A percentile compares a stretch with the other conserved stretches of the same genome.
Conservation (phyloP, 2,888 invertebrate species). For the Ptychoptera contaminata region DNA sequence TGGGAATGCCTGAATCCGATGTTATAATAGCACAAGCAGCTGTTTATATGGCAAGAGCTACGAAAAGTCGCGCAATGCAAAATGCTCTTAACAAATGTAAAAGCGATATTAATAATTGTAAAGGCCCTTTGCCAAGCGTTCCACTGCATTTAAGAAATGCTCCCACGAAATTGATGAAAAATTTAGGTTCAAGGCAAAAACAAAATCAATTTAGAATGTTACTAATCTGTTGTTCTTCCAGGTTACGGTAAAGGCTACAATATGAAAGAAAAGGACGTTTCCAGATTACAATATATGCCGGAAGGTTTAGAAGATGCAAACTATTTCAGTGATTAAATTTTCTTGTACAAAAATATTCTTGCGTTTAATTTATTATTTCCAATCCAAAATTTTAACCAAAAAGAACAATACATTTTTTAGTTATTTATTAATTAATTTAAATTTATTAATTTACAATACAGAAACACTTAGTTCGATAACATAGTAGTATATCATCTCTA, state of each 20-base stretch:
- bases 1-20: conserved; percentile 72
- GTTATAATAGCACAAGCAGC: conserved; percentile 62
- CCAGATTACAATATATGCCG: conserved; percentile 48
- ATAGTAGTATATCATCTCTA: too few species aligned
- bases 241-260: conserved; percentile 51
- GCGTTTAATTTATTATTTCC: too few species aligned
- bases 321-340: conserved; percentile 33
- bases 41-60: conserved; percentile 58
- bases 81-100: conserved; percentile 39
- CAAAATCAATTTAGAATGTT: too few species aligned
- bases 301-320: conserved; percentile 44
- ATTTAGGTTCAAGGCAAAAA: conserved; percentile 44
- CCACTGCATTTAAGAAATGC: conserved; percentile 68
- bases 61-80: conserved; percentile 50
- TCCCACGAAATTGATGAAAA: conserved; percentile 61
- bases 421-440: too few species aligned
- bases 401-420: too few species aligned
- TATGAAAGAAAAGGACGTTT: conserved; percentile 35
- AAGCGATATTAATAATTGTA: conserved; percentile 37
- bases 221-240: too few species aligned
- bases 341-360: background rate
- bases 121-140: conserved; percentile 55
- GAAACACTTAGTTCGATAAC: too few species aligned
- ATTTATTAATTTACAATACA: too few species aligned
- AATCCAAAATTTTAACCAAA: too few species aligned